These are phyloP conservation scores for Ormyrus nitidulus DNA, from an alignment of 2,888 invertebrate species.

Conservation along the genomic window DNA sequence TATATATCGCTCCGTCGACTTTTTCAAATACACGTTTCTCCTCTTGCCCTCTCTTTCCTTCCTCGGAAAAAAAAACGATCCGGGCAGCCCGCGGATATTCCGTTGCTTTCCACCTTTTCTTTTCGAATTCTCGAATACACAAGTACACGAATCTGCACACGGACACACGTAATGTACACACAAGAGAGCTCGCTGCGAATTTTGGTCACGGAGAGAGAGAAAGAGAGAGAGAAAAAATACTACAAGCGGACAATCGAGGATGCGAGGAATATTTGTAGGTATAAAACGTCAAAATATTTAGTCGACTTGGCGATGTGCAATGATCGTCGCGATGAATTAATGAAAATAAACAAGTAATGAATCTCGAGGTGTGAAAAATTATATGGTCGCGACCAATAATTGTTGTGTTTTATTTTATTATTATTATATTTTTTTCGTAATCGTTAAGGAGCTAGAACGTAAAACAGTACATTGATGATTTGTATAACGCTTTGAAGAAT, in stretches of 20 bases:
- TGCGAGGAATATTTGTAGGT: no score
- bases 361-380: slow-evolving; percentile 46
- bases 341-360: slow-evolving; percentile 24
- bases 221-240: no score
- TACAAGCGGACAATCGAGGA: no score
- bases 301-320: background rate
- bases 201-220: no score
- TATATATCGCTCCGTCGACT: slow-evolving; percentile 16
- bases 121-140: background rate
- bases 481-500: slow-evolving; percentile 49
- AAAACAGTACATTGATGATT: slow-evolving; percentile 28
- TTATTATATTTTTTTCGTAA: slow-evolving; percentile 26
- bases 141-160: no score
- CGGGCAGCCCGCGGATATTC: slow-evolving; percentile 16
- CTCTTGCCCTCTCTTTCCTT: background rate
- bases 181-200: no score
- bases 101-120: slow-evolving; percentile 5
- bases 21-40: slow-evolving; percentile 12
- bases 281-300: background rate
- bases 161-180: no score
- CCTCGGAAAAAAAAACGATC: background rate
- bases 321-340: background rate
- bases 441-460: slow-evolving; percentile 34
- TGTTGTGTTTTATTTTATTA: slow-evolving; percentile 34
- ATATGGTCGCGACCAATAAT: slow-evolving; percentile 34